Evolutionary conservation across 2,113 vertebrate species (phyloP).

Genomic region (Vimba vimba): DNA sequence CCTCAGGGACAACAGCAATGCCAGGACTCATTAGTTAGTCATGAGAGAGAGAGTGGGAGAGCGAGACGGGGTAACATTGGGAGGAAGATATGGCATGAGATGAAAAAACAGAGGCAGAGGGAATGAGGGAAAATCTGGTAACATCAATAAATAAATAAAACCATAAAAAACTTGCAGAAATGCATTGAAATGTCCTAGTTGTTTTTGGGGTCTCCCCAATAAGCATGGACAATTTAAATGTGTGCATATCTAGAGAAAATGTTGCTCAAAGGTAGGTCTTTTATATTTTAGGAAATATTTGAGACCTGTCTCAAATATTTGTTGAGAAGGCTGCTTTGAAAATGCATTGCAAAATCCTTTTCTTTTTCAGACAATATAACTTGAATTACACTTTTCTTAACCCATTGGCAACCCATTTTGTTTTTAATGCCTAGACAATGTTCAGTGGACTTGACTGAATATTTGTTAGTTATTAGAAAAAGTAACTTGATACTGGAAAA

Average conservation of each 20-base stretch:
- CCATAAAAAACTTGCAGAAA: not conserved
- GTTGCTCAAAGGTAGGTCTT: not conserved
- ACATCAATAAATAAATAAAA: not conserved
- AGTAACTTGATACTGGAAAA: not conserved
- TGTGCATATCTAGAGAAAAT: not conserved
- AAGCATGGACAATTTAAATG: not conserved
- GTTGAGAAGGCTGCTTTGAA: not conserved
- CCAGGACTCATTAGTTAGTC: conserved; percentile 73
- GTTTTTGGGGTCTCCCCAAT: not conserved
- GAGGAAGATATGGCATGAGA: conserved; percentile 24
- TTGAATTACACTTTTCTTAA: not conserved
- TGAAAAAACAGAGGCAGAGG: conserved; percentile 16
- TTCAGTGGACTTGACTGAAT: not conserved
- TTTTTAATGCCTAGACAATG: not conserved
- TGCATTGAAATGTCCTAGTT: not conserved
- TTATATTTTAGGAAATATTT: not conserved
- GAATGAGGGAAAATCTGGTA: not conserved
- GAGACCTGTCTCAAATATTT: not conserved
- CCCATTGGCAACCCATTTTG: not conserved
- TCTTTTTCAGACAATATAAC: not conserved
- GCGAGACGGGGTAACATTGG: conserved; percentile 39
- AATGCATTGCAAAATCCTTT: not conserved
- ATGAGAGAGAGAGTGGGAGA: conserved; percentile 61
- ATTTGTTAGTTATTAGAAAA: not conserved
- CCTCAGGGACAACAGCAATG: conserved; percentile 59